Conservation (phyloP, 1,140 invertebrate species). For the Apis dorsata region DNA sequence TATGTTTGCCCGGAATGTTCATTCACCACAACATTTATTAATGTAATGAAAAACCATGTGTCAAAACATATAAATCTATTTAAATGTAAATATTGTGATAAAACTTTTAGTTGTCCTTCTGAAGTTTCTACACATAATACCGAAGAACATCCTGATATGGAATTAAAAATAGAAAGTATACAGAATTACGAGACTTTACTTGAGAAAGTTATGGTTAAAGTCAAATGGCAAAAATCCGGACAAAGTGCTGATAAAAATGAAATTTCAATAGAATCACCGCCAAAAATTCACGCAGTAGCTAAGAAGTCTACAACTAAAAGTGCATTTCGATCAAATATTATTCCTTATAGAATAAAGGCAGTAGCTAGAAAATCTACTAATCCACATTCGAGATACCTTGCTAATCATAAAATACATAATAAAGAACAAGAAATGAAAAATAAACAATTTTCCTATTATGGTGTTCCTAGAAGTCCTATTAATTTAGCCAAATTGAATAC, state of each 20-base stretch:
- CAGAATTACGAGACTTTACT: constrained; percentile 63
- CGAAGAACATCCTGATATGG: constrained; percentile 63
- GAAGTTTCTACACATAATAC: constrained; percentile 56
- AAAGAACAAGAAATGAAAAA: background rate
- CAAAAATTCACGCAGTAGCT: constrained; percentile 62
- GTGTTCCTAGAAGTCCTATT: constrained; percentile 56
- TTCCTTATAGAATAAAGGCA: constrained; percentile 62
- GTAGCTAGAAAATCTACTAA: constrained; percentile 77
- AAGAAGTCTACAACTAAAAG: constrained; percentile 75
- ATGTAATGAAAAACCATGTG: constrained; percentile 69
- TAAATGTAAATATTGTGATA: constrained; percentile 71
- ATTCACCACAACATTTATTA: constrained; percentile 56
- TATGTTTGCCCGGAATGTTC: constrained; percentile 70
- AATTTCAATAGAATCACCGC: too few species aligned
- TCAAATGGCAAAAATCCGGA: background rate
- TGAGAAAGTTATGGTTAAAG: constrained; percentile 49
- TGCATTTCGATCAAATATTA: background rate
- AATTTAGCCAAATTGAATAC: constrained; percentile 69
- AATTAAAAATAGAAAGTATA: constrained; percentile 67
- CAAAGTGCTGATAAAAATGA: background rate
- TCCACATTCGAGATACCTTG: constrained; percentile 66
- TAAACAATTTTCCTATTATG: constrained; percentile 68
- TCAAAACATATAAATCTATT: constrained; percentile 69
- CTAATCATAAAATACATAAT: constrained; percentile 16
- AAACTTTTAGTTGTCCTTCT: constrained; percentile 59